Conservation (phyloP, 2,888 invertebrate genomes). For the Branchipolynoe longqiensis region DNA sequence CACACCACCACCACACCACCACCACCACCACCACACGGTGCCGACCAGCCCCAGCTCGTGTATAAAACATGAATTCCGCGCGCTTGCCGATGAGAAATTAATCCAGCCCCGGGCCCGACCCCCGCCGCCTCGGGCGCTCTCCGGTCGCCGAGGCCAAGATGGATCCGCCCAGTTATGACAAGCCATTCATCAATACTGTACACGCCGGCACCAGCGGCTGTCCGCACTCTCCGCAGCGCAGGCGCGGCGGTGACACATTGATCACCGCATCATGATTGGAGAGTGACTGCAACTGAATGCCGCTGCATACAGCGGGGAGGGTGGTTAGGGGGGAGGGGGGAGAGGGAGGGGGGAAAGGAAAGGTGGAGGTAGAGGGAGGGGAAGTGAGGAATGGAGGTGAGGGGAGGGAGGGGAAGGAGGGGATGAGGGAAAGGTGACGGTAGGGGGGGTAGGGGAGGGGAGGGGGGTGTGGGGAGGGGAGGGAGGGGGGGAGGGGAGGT, state of each 20-base stretch:
- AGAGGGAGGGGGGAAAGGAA: too few species aligned
- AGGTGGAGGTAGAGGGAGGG: too few species aligned
- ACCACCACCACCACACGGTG: neutral
- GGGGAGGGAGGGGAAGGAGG: too few species aligned
- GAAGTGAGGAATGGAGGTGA: too few species aligned
- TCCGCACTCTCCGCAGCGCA: slow-evolving; percentile 28
- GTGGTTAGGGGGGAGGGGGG: too few species aligned
- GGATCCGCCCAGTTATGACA: slow-evolving; percentile 48
- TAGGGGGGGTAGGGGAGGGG: too few species aligned
- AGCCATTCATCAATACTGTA: slow-evolving; percentile 54
- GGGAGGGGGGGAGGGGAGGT: too few species aligned
- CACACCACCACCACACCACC: neutral
- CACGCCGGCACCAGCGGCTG: slow-evolving; percentile 45
- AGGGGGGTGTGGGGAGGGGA: too few species aligned
- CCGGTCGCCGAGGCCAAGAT: slow-evolving; percentile 36
- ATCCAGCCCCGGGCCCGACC: slow-evolving; percentile 30
- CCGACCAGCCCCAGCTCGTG: slow-evolving; percentile 6
- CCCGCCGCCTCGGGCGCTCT: slow-evolving; percentile 25
- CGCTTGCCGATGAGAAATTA: slow-evolving; percentile 46
- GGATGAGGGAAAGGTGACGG: too few species aligned
- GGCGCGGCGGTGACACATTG: neutral
- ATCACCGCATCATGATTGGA: slow-evolving; percentile 1
- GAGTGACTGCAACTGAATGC: neutral
- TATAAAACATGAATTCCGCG: slow-evolving; percentile 37
- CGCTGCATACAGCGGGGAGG: neutral